Conservation (phyloP, 2,113 vertebrate species). For the Corythaixoides concolor region DNA sequence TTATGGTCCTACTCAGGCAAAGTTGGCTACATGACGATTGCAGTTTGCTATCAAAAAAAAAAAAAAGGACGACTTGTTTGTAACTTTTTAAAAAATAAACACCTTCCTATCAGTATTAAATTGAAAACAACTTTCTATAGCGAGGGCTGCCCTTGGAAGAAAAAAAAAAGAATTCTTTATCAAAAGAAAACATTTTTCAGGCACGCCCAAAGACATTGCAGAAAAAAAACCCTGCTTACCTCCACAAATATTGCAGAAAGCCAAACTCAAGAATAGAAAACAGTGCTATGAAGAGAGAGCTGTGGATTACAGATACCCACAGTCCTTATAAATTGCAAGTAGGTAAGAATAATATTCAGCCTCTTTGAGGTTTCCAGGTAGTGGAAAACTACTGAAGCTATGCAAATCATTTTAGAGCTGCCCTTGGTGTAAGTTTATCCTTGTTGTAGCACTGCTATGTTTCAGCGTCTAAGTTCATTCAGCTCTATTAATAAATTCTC, state of each 20-base stretch:
- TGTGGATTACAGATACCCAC: background rate
- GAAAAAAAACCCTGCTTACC: background rate
- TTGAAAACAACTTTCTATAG: background rate
- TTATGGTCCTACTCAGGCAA: rapidly evolving
- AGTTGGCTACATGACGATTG: background rate
- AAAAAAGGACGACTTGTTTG: rapidly evolving
- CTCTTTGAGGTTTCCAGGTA: background rate
- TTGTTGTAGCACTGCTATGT: background rate
- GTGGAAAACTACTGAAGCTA: background rate
- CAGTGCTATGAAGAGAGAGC: background rate
- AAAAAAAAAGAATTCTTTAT: conserved; percentile 24
- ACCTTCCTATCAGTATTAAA: background rate
- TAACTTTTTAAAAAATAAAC: background rate
- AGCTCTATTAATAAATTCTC: background rate
- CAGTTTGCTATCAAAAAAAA: background rate
- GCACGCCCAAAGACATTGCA: background rate
- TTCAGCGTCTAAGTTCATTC: background rate
- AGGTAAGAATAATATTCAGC: background rate
- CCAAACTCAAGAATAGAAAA: background rate
- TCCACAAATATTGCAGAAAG: background rate
- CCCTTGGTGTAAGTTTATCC: background rate
- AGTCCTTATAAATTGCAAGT: background rate
- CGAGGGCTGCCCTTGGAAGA: background rate
- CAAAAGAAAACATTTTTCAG: conserved; percentile 51
- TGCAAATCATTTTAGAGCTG: background rate